phyloP scores from a whole-genome alignment of 1,140 invertebrate species.

The Aleiodes sp. region DNA sequence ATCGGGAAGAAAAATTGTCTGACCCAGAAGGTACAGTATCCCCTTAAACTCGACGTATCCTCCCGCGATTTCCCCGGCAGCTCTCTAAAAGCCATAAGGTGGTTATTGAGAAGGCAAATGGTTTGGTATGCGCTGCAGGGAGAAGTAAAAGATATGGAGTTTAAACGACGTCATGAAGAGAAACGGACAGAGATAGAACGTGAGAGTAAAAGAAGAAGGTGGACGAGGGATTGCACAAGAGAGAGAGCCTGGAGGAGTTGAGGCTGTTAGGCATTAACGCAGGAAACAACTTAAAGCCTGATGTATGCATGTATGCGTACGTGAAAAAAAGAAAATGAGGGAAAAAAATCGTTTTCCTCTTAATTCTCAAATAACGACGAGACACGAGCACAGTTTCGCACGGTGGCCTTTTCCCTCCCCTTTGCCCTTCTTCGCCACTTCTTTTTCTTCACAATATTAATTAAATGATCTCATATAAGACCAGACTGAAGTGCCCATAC shows the following conservation, averaged over 20 bases:
- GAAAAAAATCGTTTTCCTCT: no score
- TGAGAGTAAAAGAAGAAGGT: not conserved
- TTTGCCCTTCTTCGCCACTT: conserved; percentile 47
- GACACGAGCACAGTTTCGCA: conserved; percentile 18
- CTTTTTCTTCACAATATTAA: no score
- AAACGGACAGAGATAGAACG: not conserved
- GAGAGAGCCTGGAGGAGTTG: not conserved
- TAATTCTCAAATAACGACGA: conserved; percentile 6
- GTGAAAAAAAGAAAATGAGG: no score
- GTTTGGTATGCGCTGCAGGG: not conserved
- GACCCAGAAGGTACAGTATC: not conserved
- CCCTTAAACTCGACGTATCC: conserved; percentile 6
- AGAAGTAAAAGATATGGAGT: not conserved
- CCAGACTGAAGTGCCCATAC: conserved; percentile 58
- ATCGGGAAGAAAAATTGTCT: not conserved
- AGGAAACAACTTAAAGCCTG: conserved; percentile 8
- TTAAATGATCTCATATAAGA: conserved; percentile 65
- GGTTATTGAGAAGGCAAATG: not conserved
- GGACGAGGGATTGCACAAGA: not conserved
- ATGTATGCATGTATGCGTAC: conserved; percentile 1
- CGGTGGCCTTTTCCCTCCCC: conserved; percentile 34
- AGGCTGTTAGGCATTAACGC: not conserved
- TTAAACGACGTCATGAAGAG: not conserved
- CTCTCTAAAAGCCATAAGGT: not conserved
- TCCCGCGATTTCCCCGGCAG: not conserved